These are phyloP conservation scores for Scolopax bukidnonensis DNA, from an alignment of 2,797 vertebrate genomes.

Conservation along the genomic window DNA sequence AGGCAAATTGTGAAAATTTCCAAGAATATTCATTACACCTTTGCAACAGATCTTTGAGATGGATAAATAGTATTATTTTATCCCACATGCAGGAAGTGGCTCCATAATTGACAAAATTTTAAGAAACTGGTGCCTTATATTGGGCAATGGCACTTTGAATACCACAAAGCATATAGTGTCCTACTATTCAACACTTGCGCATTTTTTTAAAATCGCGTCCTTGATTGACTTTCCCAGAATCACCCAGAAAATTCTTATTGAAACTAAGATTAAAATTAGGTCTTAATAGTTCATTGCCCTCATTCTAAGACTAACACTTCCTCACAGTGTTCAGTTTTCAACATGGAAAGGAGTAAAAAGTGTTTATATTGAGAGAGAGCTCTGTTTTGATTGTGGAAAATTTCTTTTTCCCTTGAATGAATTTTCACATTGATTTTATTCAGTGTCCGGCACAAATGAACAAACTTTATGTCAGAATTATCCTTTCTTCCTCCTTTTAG, in stretches of 20 bases:
- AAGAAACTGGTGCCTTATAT: background rate
- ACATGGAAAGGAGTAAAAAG: background rate
- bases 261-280: background rate
- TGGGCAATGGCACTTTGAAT: background rate
- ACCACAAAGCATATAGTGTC: background rate
- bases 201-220: background rate
- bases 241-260: background rate
- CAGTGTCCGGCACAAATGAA: background rate
- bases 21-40: background rate
- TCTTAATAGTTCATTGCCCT: background rate
- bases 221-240: background rate
- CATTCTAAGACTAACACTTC: background rate
- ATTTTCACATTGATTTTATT: background rate
- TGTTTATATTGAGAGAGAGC: fast-evolving
- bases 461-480: background rate
- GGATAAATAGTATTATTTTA: background rate
- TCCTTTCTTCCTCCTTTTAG: background rate
- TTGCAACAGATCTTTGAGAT: background rate
- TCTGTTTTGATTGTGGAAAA: background rate
- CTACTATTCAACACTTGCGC: background rate
- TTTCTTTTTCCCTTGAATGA: background rate
- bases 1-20: background rate
- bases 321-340: background rate
- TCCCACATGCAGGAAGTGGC: background rate
- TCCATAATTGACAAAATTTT: background rate